Evolutionary conservation across 2,797 vertebrate species (phyloP).

Genomic region (Catostomus latipinnis): DNA sequence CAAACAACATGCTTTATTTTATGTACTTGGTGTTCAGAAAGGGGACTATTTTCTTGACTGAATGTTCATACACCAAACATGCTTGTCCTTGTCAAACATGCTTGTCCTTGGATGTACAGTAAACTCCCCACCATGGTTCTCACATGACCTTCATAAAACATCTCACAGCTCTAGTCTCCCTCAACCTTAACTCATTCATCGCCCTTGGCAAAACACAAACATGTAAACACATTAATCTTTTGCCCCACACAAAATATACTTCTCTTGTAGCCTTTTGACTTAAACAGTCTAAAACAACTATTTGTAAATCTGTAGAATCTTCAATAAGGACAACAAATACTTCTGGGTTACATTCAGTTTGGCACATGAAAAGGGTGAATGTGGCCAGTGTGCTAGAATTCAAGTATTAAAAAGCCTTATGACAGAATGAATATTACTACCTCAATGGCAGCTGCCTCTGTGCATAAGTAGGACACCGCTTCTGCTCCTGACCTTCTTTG

Average conservation of each 20-base stretch:
- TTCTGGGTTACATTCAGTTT: conserved; percentile 30
- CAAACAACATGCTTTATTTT: background rate
- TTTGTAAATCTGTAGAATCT: conserved; percentile 33
- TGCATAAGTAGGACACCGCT: background rate
- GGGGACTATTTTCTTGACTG: conserved; percentile 17
- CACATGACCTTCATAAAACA: conserved; percentile 51
- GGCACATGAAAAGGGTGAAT: conserved; percentile 22
- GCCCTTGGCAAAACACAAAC: conserved; percentile 55
- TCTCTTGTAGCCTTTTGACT: conserved; percentile 42
- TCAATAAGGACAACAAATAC: conserved; percentile 48
- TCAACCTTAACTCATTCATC: conserved; percentile 55
- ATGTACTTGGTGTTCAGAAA: conserved; percentile 18
- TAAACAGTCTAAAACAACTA: conserved; percentile 35
- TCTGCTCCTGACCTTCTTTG: conserved; percentile 15
- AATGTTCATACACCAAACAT: conserved; percentile 19
- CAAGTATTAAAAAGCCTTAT: background rate
- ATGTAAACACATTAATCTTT: conserved; percentile 61
- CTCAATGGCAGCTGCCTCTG: conserved; percentile 1
- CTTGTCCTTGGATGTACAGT: conserved; percentile 42
- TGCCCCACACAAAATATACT: conserved; percentile 47
- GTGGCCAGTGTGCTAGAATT: conserved; percentile 1
- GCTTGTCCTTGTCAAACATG: conserved; percentile 42
- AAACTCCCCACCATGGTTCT: conserved; percentile 40
- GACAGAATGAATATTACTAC: conserved; percentile 19
- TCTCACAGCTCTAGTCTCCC: conserved; percentile 51